These are phyloP conservation scores for Heliothis peltigera DNA, from an alignment of 2,888 invertebrate genomes.

Conservation along the genomic window DNA sequence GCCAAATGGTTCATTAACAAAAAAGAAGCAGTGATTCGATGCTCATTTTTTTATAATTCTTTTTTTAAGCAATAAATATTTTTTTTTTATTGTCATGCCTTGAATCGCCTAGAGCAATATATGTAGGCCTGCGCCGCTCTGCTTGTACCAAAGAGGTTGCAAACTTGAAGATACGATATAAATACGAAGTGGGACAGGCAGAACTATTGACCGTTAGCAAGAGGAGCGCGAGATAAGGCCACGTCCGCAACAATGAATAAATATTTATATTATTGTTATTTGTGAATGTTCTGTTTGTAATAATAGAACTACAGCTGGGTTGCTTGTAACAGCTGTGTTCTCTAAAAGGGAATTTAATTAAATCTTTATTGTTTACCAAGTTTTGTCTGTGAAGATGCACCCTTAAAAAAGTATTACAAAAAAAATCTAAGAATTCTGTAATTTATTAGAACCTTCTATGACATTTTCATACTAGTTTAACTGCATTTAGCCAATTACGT, in stretches of 20 bases:
- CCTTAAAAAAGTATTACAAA: too few relatives aligned
- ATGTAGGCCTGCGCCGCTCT: too few relatives aligned
- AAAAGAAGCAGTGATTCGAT: too few relatives aligned
- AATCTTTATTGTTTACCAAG: neutral
- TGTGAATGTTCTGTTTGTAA: conserved; percentile 18
- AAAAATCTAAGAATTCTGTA: too few relatives aligned
- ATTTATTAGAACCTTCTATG: neutral
- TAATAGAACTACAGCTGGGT: conserved; percentile 34
- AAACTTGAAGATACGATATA: conserved; percentile 18
- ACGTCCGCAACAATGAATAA: conserved; percentile 29
- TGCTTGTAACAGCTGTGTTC: conserved; percentile 16
- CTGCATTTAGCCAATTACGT: neutral
- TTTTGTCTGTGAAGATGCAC: neutral
- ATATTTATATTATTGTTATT: conserved; percentile 37
- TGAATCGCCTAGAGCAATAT: too few relatives aligned
- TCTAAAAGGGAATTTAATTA: conserved; percentile 3
- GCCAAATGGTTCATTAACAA: too few relatives aligned
- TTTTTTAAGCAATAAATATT: too few relatives aligned
- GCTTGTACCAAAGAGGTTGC: neutral
- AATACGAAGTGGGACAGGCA: conserved; percentile 32
- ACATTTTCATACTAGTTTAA: neutral
- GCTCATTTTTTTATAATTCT: too few relatives aligned
- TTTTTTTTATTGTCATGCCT: too few relatives aligned
- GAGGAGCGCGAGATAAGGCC: conserved; percentile 27
- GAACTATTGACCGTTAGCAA: conserved; percentile 39